Base-by-base conservation (phyloP, 2,113 vertebrate species). In the Microtus pennsylvanicus region DNA sequence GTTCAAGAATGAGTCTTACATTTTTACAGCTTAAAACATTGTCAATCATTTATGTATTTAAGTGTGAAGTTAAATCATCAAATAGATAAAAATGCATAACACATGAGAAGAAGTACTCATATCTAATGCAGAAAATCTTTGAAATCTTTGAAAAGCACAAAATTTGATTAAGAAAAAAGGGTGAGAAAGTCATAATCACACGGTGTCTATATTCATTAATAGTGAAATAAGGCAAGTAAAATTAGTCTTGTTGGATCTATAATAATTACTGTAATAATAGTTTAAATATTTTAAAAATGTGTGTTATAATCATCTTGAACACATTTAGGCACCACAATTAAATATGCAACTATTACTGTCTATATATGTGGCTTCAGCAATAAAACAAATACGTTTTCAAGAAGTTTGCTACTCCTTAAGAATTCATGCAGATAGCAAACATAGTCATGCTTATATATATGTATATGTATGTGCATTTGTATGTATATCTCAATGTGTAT, bases 21-120 rank as follows among this genome's bases (percentile, higher is more conserved):
- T 86, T 69, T 5, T 85, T 47, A 85, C 67, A 55, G 85, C 16
- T 92, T 95, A 72, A 33, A 96, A 93, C 80, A 30, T 85, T 80
- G 1, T 67, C 35, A 5, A 72, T 26, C 30, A 61, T 35, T 85
- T 88, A 87, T 16, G 33, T 89, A 76, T 35, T 89, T 89, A 80
- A 77, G 0, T 88, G 30, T 88, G 38, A 87, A 85, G 9, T 6
- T 45, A 82, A 89, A 26, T 89, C 22, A 93, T 87, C 26, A 75
- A 86, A 75, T 30, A 38, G 24, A 55, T 1, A 93, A 94, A 96
- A 58, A 50, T n/a, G 69, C 50, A 28, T 63, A 35, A 61, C 82
- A 65, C 3, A 28, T 80, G 21, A 82, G 24, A 45, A 86, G 70
- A 45, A 86, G 30, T 35, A 2, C 24, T 72, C 28, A 33, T 38